phyloP scores from a whole-genome alignment of 2,113 vertebrate species.

The Percopsis transmontana region DNA sequence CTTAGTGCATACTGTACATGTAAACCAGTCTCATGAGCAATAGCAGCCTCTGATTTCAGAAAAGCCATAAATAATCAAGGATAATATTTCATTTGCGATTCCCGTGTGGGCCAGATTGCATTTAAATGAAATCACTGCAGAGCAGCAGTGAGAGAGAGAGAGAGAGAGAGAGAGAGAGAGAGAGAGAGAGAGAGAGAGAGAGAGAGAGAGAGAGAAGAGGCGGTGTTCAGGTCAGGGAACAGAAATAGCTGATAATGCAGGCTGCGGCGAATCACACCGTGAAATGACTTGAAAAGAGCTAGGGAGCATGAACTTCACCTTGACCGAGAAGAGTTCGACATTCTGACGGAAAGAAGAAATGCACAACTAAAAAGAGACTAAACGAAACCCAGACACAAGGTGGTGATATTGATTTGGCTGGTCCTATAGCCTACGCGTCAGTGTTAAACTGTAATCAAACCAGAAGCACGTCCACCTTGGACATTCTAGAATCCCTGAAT shows the following conservation, averaged over 20 bases:
- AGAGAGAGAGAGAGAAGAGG: constrained; percentile 28
- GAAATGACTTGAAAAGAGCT: constrained; percentile 16
- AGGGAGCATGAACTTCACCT: neutral
- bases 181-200: constrained; percentile 25
- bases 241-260: constrained; percentile 21
- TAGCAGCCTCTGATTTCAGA: constrained; percentile 28
- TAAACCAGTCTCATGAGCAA: neutral
- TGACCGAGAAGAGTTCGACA: neutral
- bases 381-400: too few species aligned
- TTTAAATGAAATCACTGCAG: constrained; percentile 35
- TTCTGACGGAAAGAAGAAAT: neutral
- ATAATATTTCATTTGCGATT: constrained; percentile 49
- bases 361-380: neutral
- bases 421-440: too few species aligned
- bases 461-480: too few species aligned
- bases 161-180: constrained; percentile 19
- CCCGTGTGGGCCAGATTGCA: constrained; percentile 31
- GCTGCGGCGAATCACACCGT: constrained; percentile 7
- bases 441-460: too few species aligned
- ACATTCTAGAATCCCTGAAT: neutral
- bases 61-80: constrained; percentile 37
- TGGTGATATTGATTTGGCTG: too few species aligned
- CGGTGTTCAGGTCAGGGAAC: constrained; percentile 19
- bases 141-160: constrained; percentile 30
- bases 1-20: neutral